These are phyloP conservation scores for Meteorus colon DNA, from an alignment of 2,888 invertebrate species.

Conservation along the genomic window DNA sequence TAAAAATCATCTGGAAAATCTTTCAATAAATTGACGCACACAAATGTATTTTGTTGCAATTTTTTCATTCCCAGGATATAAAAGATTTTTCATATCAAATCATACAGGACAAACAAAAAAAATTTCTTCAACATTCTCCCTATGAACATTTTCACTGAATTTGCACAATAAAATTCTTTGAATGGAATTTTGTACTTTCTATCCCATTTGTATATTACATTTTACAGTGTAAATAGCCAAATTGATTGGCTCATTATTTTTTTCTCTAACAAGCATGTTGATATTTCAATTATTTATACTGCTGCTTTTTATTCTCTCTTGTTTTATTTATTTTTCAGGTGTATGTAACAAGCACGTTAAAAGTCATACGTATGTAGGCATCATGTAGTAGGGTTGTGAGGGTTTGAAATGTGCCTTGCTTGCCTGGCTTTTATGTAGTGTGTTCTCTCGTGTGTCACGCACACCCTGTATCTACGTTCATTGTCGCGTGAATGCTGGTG, in stretches of 20 bases:
- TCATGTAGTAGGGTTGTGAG: slow-evolving; percentile 1
- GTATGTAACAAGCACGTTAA: slow-evolving; percentile 5
- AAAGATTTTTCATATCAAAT: too few species aligned
- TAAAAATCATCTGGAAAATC: too few species aligned
- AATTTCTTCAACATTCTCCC: too few species aligned
- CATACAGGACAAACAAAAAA: too few species aligned
- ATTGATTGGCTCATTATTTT: not conserved
- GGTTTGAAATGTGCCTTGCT: slow-evolving; percentile 2
- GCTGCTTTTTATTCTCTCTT: not conserved
- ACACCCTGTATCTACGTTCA: slow-evolving; percentile 37
- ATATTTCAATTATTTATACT: not conserved
- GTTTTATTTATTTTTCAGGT: not conserved
- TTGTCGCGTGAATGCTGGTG: slow-evolving; percentile 36
- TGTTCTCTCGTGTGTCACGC: slow-evolving; percentile 38
- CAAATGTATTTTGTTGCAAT: too few species aligned
- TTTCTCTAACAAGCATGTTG: not conserved
- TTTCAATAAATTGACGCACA: too few species aligned
- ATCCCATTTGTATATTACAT: too few species aligned
- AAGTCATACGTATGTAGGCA: slow-evolving; percentile 13
- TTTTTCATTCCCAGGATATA: too few species aligned
- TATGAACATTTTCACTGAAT: too few species aligned
- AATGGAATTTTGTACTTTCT: too few species aligned
- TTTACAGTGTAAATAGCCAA: not conserved
- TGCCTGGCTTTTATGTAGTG: not conserved
- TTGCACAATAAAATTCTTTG: too few species aligned